These are phyloP conservation scores for Xanthorhoe spadicearia DNA, from an alignment of 2,888 invertebrate genomes.

Conservation along the genomic window DNA sequence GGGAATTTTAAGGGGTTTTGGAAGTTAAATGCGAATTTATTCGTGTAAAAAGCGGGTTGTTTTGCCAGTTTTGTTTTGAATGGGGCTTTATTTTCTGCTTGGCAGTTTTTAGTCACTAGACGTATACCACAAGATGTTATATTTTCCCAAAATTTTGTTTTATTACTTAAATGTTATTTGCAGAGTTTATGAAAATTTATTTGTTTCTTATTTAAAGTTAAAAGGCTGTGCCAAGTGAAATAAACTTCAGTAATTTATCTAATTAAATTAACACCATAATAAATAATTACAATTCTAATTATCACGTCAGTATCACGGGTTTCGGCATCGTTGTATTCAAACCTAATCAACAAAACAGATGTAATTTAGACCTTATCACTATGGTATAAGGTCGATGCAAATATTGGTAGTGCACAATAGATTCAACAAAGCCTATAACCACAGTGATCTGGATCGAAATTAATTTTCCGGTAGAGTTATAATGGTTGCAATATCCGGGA, in stretches of 20 bases:
- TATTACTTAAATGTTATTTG: too few relatives aligned
- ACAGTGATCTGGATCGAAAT: conserved; percentile 17
- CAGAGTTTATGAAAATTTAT: too few relatives aligned
- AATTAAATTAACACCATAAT: too few relatives aligned
- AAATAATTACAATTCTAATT: neutral
- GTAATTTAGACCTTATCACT: neutral
- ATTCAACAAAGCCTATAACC: conserved; percentile 3
- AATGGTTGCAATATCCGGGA: conserved; percentile 15
- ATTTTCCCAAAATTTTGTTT: too few relatives aligned
- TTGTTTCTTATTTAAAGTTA: too few relatives aligned
- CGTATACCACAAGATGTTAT: too few relatives aligned
- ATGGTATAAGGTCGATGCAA: neutral
- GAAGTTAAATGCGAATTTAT: conserved; percentile 20
- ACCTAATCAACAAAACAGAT: neutral
- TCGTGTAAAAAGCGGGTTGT: conserved; percentile 4
- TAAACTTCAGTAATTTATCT: too few relatives aligned
- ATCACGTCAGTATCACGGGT: neutral
- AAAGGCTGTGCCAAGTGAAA: too few relatives aligned
- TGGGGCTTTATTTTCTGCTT: neutral
- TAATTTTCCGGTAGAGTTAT: conserved; percentile 21
- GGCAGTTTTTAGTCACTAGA: neutral
- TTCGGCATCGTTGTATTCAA: neutral
- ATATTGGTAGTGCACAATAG: conserved; percentile 3
- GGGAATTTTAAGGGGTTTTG: conserved; percentile 14
- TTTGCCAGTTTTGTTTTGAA: conserved; percentile 1